Base-by-base conservation (phyloP, 2,113 vertebrate species). In the Circaetus gallicus region DNA sequence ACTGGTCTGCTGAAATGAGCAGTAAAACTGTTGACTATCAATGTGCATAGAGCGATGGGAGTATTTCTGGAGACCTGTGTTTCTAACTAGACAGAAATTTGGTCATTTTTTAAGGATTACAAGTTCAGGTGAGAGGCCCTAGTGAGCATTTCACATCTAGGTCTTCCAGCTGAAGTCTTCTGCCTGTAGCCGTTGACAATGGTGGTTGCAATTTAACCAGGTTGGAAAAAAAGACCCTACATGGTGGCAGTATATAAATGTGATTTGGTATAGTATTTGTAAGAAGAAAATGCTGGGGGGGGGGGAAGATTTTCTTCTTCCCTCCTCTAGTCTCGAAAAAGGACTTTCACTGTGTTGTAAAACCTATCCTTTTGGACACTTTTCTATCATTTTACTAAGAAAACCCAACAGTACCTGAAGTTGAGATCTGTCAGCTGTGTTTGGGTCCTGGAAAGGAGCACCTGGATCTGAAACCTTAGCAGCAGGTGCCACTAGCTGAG, bases 21-120 rank as follows among this genome's bases (percentile, higher is more conserved):
- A 50, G 47, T 52, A 28, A 76, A 89, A 61, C 58, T 29, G 31
- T 22, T 52, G 47, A 59, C 7, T 69, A 2, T 40, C 34, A 31
- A 4, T 0, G 1, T 31, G 50, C 53, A 36, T 1, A 4, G 65
- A 86, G 85, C 0, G 0, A 25, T 11, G 24, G 0, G 0, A 65
- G 18, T 32, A 31, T n/a, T 90, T 73, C 82, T 86, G 50, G n/a
- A 83, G 67, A 36, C 17, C 53, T 9, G 22, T 11, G 2, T 32
- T 86, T 81, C 50, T 50, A 31, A 63, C 34, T 25, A 63, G 25
- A 58, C 36, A 88, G 59, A 73, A 88, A 71, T 61, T 2, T 34
- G 53, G 36, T 47, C 6, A 38, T 67, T 92, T 73, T 9, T 28
- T 86, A 59, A 50, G 52, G 47, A 67, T 21, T 42, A 21, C 25